These are phyloP conservation scores for Colinus virginianus DNA, from an alignment of 2,113 vertebrate genomes.

Conservation along the genomic window DNA sequence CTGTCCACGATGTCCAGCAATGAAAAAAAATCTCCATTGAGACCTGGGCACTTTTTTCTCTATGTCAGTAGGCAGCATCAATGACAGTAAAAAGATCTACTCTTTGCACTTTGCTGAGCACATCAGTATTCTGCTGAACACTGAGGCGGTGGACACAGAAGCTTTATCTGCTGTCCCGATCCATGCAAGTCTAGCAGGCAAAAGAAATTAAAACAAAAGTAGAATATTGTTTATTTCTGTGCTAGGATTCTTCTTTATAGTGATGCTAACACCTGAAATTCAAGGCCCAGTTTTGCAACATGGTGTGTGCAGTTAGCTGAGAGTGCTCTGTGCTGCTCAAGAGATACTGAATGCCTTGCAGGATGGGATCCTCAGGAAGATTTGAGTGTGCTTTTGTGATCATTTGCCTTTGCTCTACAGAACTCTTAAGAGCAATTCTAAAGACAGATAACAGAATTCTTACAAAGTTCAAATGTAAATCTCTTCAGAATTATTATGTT, in stretches of 20 bases:
- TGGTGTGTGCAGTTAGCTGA: constrained; percentile 6
- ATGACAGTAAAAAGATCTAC: background rate
- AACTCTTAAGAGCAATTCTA: constrained; percentile 51
- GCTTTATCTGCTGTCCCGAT: background rate
- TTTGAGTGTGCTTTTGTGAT: constrained; percentile 52
- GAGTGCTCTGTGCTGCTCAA: constrained; percentile 23
- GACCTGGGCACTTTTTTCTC: background rate
- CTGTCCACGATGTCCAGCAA: background rate
- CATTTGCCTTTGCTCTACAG: constrained; percentile 32
- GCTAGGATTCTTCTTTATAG: background rate
- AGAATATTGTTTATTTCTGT: background rate
- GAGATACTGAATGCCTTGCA: background rate
- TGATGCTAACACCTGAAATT: background rate
- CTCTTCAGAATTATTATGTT: constrained; percentile 60
- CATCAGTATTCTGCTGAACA: background rate
- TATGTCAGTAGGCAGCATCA: background rate
- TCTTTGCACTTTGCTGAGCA: background rate
- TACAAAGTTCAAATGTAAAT: constrained; percentile 66
- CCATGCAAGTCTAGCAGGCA: background rate
- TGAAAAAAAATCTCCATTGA: background rate
- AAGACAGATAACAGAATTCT: constrained; percentile 44
- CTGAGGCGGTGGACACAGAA: accelerated
- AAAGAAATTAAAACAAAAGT: background rate
- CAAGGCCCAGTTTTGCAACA: background rate
- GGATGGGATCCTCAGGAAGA: constrained; percentile 30